Evolutionary conservation across 2,888 invertebrate species (phyloP).

Genomic region (Cantharis lateralis): DNA sequence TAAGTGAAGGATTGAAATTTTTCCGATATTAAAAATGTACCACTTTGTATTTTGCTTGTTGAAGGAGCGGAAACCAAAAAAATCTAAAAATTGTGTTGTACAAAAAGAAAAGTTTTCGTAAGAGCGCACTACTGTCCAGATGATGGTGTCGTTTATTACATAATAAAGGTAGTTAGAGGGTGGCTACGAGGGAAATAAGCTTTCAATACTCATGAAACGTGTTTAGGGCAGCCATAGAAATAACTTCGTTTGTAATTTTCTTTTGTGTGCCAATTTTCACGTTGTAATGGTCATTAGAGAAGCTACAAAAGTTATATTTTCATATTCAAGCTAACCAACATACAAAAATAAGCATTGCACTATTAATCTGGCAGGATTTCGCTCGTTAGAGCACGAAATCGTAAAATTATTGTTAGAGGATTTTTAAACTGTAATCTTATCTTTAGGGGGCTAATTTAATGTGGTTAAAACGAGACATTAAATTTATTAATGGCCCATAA

Average conservation of each 20-base stretch:
- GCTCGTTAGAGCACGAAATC: background rate
- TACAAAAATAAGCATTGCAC: background rate
- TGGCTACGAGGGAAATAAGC: background rate
- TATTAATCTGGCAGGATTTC: background rate
- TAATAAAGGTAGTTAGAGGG: background rate
- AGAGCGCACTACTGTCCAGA: background rate
- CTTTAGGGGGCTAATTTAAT: background rate
- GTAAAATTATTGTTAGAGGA: background rate
- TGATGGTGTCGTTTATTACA: background rate
- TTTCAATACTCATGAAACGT: background rate
- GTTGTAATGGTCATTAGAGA: background rate
- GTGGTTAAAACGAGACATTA: background rate
- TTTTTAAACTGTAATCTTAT: background rate
- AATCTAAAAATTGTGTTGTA: background rate
- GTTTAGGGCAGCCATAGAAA: background rate
- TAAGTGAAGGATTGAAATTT: background rate
- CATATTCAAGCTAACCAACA: background rate
- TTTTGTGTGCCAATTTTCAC: background rate
- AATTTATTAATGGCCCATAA: background rate
- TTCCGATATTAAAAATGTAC: background rate
- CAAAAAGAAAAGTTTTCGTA: background rate
- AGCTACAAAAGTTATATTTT: background rate
- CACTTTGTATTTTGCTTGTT: background rate
- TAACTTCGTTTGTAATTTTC: background rate
- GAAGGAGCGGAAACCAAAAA: background rate